Conservation (phyloP, 1,140 invertebrate genomes). For the Meloidogyne exigua region DNA sequence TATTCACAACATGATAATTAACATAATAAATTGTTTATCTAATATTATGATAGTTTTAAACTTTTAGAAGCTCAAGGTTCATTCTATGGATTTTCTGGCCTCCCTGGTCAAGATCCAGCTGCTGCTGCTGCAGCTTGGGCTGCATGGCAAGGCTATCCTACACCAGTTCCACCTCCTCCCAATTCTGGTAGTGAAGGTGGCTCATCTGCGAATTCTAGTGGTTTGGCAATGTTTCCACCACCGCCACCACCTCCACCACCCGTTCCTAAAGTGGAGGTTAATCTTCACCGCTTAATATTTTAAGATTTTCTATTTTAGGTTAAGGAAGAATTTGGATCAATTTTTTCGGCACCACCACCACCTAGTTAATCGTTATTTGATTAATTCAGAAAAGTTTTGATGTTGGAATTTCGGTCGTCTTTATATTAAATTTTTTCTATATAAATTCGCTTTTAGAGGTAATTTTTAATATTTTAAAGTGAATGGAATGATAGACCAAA, state of each 20-base stretch:
- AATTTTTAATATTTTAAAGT: not conserved
- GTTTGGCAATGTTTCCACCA: conserved; percentile 29
- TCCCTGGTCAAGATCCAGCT: conserved; percentile 21
- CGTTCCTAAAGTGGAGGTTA: conserved; percentile 24
- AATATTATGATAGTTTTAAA: too few species aligned
- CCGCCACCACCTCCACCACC: conserved; percentile 44
- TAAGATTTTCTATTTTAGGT: not conserved
- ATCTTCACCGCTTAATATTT: not conserved
- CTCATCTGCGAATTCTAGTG: not conserved
- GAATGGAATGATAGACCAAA: not conserved
- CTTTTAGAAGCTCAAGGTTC: not conserved
- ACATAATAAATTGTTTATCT: not conserved
- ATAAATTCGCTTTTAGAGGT: not conserved
- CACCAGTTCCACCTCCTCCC: conserved; percentile 24
- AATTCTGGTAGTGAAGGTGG: conserved; percentile 6
- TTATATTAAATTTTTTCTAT: not conserved
- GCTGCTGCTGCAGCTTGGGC: conserved; percentile 28
- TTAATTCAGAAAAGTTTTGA: not conserved
- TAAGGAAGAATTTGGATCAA: conserved; percentile 22
- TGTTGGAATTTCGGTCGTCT: not conserved
- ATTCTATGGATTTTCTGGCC: conserved; percentile 19
- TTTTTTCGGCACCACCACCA: conserved; percentile 32
- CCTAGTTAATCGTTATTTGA: conserved; percentile 18
- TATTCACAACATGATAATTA: not conserved
- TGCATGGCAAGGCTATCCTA: conserved; percentile 24